Evolutionary conservation across 2,888 invertebrate genomes (phyloP).

Genomic region (Melinopterus prodromus): DNA sequence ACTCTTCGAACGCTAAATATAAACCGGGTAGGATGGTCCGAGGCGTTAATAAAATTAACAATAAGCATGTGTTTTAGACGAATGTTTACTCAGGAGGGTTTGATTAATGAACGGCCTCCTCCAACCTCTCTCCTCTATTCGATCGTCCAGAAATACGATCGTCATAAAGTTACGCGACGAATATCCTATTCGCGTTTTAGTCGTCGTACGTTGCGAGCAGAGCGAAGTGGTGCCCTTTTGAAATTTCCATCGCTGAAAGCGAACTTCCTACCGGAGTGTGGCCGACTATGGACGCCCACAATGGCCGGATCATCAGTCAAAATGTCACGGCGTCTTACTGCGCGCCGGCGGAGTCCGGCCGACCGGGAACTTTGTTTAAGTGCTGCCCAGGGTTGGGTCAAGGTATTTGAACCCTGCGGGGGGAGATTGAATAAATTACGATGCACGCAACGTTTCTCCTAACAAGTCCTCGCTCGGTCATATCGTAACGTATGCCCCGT

Average conservation of each 20-base stretch:
- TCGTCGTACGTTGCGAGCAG: not conserved
- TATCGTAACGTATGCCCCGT: not conserved
- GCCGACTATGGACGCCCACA: not conserved
- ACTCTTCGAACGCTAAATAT: not conserved
- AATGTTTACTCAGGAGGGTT: not conserved
- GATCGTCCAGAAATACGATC: not conserved
- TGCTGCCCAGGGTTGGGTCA: conserved; percentile 20
- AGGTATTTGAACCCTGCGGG: conserved; percentile 20
- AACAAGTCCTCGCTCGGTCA: not conserved
- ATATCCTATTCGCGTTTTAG: not conserved
- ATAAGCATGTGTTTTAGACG: conserved; percentile 14
- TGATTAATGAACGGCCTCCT: not conserved
- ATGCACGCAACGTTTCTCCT: not conserved
- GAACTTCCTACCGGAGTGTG: not conserved
- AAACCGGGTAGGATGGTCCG: not conserved
- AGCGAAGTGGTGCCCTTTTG: not conserved
- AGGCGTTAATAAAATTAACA: conserved; percentile 24
- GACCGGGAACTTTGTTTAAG: not conserved
- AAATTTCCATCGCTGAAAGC: not conserved
- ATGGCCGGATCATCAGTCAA: not conserved
- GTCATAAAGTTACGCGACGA: not conserved
- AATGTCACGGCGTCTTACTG: not conserved
- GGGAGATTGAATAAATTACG: conserved; percentile 21
- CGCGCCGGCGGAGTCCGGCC: not conserved
- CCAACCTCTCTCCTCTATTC: not conserved